These are phyloP conservation scores for Mus caroli DNA, from an alignment of 2,797 vertebrate genomes.

Conservation along the genomic window DNA sequence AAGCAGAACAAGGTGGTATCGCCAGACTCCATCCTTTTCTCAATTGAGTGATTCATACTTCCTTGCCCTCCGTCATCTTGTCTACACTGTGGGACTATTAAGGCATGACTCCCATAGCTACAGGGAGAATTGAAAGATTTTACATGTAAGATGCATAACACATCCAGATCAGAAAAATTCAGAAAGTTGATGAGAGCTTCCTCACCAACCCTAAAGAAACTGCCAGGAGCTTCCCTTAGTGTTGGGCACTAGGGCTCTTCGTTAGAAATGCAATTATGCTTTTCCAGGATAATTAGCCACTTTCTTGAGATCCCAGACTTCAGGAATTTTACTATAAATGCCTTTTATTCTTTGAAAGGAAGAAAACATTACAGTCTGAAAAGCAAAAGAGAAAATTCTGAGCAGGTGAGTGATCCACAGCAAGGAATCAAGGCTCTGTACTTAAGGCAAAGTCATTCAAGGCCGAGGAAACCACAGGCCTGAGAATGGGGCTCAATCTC, in stretches of 20 bases:
- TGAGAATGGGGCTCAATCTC: not conserved
- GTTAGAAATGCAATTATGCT: not conserved
- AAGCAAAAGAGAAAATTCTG: not conserved
- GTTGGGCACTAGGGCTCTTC: not conserved
- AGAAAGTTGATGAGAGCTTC: not conserved
- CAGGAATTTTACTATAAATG: not conserved
- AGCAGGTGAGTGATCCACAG: fast-evolving
- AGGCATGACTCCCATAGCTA: not conserved
- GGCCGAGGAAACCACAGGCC: not conserved
- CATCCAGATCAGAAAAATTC: not conserved
- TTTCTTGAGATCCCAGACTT: not conserved
- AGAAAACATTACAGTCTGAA: not conserved
- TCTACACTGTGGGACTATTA: not conserved
- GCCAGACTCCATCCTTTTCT: not conserved
- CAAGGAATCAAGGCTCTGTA: not conserved
- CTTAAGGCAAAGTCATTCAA: not conserved
- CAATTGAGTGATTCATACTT: not conserved
- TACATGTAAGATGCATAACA: not conserved
- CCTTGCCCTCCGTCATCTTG: not conserved
- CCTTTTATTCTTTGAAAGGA: not conserved
- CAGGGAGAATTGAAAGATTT: conserved; percentile 24
- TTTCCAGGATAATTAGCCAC: not conserved
- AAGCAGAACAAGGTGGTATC: not conserved
- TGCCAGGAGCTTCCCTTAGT: fast-evolving
- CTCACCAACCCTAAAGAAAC: not conserved